Conservation (phyloP, 2,888 invertebrate species). For the Spialia ferax region DNA sequence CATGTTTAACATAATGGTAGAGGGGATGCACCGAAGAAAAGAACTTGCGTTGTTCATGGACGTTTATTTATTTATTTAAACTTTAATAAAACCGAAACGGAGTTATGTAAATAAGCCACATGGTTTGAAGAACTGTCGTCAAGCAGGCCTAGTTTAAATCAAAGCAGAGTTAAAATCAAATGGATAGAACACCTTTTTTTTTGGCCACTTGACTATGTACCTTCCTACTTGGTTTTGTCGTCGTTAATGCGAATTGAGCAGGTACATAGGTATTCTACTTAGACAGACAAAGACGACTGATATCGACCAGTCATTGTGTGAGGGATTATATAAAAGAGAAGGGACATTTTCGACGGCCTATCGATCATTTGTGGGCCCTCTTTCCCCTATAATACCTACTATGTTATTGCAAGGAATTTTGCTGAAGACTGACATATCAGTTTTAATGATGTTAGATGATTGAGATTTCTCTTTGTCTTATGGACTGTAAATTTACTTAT, state of each 20-base stretch:
- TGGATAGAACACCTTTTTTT: too few species aligned
- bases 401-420: neutral
- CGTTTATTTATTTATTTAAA: too few species aligned
- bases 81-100: too few species aligned
- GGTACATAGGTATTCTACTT: too few species aligned
- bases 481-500: neutral
- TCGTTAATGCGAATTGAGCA: conserved; percentile 22
- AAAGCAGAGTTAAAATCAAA: too few species aligned
- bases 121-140: too few species aligned
- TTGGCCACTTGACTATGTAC: too few species aligned
- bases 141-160: too few species aligned
- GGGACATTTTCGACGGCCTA: conserved; percentile 17
- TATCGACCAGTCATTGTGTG: conserved; percentile 18
- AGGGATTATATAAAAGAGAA: conserved; percentile 15
- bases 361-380: conserved; percentile 26
- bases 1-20: neutral
- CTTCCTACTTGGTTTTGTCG: too few species aligned
- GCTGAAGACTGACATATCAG: neutral
- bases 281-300: conserved; percentile 8
- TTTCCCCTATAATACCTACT: conserved; percentile 1
- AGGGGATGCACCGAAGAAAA: neutral
- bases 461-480: neutral
- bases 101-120: too few species aligned
- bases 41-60: too few species aligned
- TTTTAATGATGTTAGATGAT: neutral